Percentiles rank a stretch among this genome's conserved stretches.
Evolutionary conservation across 2,888 invertebrate species (phyloP).

Genomic region (Geophilus truncorum): DNA sequence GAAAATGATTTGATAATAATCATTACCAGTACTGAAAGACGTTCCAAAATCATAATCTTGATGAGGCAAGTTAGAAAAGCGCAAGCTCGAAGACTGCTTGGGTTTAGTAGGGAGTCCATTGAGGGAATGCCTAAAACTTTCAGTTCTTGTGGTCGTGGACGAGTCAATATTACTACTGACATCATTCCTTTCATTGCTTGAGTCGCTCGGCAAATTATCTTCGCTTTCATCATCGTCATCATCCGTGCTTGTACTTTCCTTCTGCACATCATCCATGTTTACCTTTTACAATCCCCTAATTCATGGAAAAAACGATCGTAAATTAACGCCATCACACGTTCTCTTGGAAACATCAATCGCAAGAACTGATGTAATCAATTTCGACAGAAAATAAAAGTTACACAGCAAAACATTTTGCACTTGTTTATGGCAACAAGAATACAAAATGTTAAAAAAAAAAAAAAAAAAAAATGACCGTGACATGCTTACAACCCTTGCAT

Average conservation of each 20-base stretch:
- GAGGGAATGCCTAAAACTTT: not conserved
- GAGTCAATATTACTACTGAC: not conserved
- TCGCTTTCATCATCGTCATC: not conserved
- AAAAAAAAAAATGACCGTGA: not conserved
- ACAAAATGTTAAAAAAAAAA: no score
- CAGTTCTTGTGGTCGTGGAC: not conserved
- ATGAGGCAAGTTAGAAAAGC: not conserved
- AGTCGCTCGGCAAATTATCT: not conserved
- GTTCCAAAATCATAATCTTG: slow-evolving; percentile 28
- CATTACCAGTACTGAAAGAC: slow-evolving; percentile 29
- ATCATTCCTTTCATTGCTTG: not conserved
- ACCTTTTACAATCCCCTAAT: not conserved
- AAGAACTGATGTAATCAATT: not conserved
- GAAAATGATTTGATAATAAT: not conserved
- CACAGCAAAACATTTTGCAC: not conserved
- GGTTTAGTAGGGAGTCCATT: not conserved
- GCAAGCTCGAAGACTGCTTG: not conserved
- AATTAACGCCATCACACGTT: not conserved
- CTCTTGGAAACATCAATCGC: not conserved
- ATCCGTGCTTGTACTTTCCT: not conserved
- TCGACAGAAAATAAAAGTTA: not conserved
- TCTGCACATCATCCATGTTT: not conserved
- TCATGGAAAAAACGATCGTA: not conserved
- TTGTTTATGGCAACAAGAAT: not conserved
- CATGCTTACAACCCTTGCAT: not conserved